Evolutionary conservation across 2,888 invertebrate genomes (phyloP), one percentile per base, ranked within the genome.

Genomic region (Drosophila kuntzei): DNA sequence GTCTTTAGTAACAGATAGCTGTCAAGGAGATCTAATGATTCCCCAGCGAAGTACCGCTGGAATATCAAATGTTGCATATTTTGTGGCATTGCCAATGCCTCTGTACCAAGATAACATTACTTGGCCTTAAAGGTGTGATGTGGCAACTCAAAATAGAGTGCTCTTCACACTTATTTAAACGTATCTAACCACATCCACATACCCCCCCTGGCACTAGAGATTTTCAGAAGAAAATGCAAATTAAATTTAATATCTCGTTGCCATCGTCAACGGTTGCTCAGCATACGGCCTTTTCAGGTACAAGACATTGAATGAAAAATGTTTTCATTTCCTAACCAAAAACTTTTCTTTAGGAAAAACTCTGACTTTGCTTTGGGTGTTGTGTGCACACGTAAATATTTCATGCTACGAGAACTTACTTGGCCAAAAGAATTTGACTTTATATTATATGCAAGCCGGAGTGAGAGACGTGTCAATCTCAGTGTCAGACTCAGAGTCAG

Each of bases 11-110:
- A 29, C 11, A 18, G 18, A 16, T 18, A 16, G 16, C 47, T 47
- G 29, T 32, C 47, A 34, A n/a, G 9, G 0, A 1, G 14, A n/a
- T 20, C 20, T 9, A 32, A 41, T 25, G 22, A 46, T 12, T 7
- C 11, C 3, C 49, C 4, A 25, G 11, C 12, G 39, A 43, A 4
- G 2, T 11, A 16, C 20, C 11, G 7, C 20, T 29, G 46, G 50
- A 37, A 39, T 49, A 57, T 20, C 14, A 34, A 54, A 50, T 60
- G 60, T 20, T 47, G 70, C 58, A 74, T 58, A 54, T 50, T 69
- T 57, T 41, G 39, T 12, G 70, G 34, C 18, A 25, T 16, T 14
- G 1, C 14, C 36, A 20, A 41, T 49, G 18, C 16, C 8, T 4
- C 5, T 12, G 12, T 18, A 47, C 16, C 3, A 11, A 9, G 11